Evolutionary conservation across 37 sponge, comb jelly and placozoan species (phyloP), one percentile per base, ranked within the genome.

Genomic region (Ephydatia muelleri): DNA sequence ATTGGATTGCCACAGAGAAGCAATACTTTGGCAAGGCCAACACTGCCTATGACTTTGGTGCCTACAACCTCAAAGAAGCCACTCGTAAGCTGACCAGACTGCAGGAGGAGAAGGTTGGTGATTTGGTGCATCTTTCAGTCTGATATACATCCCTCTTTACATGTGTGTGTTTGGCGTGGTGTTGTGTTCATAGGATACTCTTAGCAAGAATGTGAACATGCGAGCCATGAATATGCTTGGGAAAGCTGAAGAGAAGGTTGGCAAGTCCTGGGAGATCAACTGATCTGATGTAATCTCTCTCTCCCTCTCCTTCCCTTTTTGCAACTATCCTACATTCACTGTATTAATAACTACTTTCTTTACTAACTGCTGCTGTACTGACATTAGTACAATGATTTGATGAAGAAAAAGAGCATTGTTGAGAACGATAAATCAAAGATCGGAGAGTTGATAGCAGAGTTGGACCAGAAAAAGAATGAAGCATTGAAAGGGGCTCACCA

Each of bases 221-320:
- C 88, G 99, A 69, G 99, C 99, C 6, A 98, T 98, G 99, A 97
- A 92, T 77, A 93, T 98, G 97, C 79, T 98, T 48, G 99, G 97
- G 32, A 88, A 96, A 72, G 99, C 95, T 34, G 99, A 98, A 76
- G 97, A 98, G 80, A 98, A 83, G 88, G 96, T 95, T n/a, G n/a
- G n/a, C n/a, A n/a, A 26, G 5, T 8, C 3, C 69, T 8, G 19
- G 66, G 14, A 21, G 66, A 22, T 65, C 66, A 22, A 65, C 21
- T 22, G 66, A 65, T 14, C 21, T 65, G 14, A 21, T 65, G 21
- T 14, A 65, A 21, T 65, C 14, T 22, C 21, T 65, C 66, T 65
- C 66, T 65, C 66, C 21, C 66, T 65, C 66, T 65, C 66, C 21
- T 21, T 65, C 26, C n/a, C 28, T 71, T 25, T 71, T 25, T 32